phyloP scores from a whole-genome alignment of 2,113 vertebrate species.

The Tricholaema leucomelas region DNA sequence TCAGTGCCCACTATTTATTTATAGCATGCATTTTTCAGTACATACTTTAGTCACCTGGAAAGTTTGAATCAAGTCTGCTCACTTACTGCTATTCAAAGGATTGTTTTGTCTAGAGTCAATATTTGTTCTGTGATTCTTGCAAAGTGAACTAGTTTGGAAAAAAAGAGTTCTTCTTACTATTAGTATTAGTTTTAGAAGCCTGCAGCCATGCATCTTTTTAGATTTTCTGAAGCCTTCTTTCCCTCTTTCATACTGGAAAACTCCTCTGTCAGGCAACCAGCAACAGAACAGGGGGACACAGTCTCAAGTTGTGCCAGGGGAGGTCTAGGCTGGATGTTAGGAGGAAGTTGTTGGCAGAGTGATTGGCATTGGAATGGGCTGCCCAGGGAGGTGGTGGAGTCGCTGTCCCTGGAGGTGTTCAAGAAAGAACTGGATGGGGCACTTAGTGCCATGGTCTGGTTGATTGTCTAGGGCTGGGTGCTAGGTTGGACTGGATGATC shows the following conservation, averaged over 20 bases:
- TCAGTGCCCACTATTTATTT: slow-evolving; percentile 4
- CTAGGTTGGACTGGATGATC: too few species aligned
- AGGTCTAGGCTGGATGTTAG: too few species aligned
- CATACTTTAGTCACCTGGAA: slow-evolving; percentile 30
- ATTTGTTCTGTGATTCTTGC: slow-evolving; percentile 10
- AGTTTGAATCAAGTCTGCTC: background rate
- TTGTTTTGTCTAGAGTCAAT: slow-evolving; percentile 7
- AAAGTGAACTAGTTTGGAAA: background rate
- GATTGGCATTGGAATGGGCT: too few species aligned
- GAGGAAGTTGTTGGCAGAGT: too few species aligned
- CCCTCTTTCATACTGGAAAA: background rate
- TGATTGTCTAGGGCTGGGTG: too few species aligned
- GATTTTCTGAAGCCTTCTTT: background rate
- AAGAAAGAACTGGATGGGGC: too few species aligned
- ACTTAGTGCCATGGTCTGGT: too few species aligned
- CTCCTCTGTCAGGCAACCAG: too few species aligned
- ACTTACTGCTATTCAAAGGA: slow-evolving; percentile 2
- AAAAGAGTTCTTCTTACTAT: background rate
- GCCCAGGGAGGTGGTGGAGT: too few species aligned
- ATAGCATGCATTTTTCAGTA: background rate
- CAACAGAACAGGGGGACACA: too few species aligned
- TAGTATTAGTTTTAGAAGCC: background rate
- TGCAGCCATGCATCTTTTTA: background rate
- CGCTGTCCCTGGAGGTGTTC: too few species aligned
- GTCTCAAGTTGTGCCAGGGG: too few species aligned